Conservation (phyloP, 1,140 invertebrate genomes). For the Drosophila kurseongensis region DNA sequence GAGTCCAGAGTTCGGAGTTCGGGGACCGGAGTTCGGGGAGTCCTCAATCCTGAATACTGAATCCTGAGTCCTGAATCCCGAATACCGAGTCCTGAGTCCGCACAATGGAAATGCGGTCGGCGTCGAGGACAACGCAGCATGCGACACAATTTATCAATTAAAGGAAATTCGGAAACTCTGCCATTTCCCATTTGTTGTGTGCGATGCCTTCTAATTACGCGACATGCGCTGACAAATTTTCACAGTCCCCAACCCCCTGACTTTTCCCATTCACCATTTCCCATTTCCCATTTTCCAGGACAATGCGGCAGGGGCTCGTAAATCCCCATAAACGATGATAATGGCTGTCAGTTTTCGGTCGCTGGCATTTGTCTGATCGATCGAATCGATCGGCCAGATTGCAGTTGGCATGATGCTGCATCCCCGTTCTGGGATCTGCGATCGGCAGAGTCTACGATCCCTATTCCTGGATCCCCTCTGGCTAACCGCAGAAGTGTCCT, state of each 20-base stretch:
- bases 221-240: constrained; percentile 71
- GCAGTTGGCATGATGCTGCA: constrained; percentile 50
- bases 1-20: constrained; percentile 24
- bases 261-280: background rate
- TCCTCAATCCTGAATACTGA: background rate
- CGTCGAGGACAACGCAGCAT: constrained; percentile 62
- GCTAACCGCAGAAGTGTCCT: constrained; percentile 68
- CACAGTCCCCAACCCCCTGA: constrained; percentile 14
- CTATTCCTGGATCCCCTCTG: constrained; percentile 5
- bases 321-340: constrained; percentile 76
- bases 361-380: constrained; percentile 57
- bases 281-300: constrained; percentile 19
- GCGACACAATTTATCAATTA: constrained; percentile 79
- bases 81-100: constrained; percentile 2
- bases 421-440: background rate
- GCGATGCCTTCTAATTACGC: constrained; percentile 67
- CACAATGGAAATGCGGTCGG: constrained; percentile 46
- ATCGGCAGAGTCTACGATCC: background rate
- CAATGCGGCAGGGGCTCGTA: constrained; percentile 55
- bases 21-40: constrained; percentile 3
- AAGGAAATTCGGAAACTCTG: constrained; percentile 28
- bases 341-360: constrained; percentile 71
- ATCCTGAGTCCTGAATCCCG: background rate
- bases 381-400: constrained; percentile 36
- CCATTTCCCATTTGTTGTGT: constrained; percentile 22